phyloP scores from a whole-genome alignment of 2,888 invertebrate genomes.

The Caenorhabditis afra region DNA sequence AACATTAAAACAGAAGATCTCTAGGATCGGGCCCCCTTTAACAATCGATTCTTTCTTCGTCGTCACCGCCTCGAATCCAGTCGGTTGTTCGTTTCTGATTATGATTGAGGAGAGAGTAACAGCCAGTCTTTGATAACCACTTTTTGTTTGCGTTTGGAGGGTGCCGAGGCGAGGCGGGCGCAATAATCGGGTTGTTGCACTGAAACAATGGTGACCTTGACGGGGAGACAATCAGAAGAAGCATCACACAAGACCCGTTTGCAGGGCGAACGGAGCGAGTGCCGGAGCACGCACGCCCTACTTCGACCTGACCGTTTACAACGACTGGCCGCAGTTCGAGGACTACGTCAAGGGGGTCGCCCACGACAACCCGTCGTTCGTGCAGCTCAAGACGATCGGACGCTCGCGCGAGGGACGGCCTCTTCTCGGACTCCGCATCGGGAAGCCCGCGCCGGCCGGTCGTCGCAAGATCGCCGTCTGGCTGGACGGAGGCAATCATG shows the following conservation, averaged over 20 bases:
- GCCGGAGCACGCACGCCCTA: slow-evolving; percentile 61
- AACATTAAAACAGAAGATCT: not conserved
- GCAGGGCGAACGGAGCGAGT: slow-evolving; percentile 16
- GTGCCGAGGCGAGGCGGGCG: not conserved
- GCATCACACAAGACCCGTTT: not conserved
- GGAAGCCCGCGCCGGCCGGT: slow-evolving; percentile 58
- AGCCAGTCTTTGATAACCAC: slow-evolving; percentile 25
- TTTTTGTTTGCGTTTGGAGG: slow-evolving; percentile 26
- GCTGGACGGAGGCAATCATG: slow-evolving; percentile 80
- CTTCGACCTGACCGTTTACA: slow-evolving; percentile 70
- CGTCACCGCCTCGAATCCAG: slow-evolving; percentile 18
- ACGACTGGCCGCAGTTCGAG: slow-evolving; percentile 75
- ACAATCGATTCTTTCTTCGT: not conserved
- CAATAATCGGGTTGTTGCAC: not conserved
- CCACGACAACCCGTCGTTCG: slow-evolving; percentile 71
- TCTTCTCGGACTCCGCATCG: slow-evolving; percentile 72
- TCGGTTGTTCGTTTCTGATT: slow-evolving; percentile 29
- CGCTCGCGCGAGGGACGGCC: slow-evolving; percentile 68
- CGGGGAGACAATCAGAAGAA: not conserved
- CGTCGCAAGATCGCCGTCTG: slow-evolving; percentile 75
- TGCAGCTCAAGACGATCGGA: slow-evolving; percentile 72
- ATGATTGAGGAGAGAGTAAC: slow-evolving; percentile 11
- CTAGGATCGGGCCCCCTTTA: not conserved
- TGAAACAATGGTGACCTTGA: slow-evolving; percentile 6
- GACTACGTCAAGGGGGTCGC: slow-evolving; percentile 68